phyloP scores from a whole-genome alignment of 2,888 invertebrate species.

The Macrophya alboannulata region DNA sequence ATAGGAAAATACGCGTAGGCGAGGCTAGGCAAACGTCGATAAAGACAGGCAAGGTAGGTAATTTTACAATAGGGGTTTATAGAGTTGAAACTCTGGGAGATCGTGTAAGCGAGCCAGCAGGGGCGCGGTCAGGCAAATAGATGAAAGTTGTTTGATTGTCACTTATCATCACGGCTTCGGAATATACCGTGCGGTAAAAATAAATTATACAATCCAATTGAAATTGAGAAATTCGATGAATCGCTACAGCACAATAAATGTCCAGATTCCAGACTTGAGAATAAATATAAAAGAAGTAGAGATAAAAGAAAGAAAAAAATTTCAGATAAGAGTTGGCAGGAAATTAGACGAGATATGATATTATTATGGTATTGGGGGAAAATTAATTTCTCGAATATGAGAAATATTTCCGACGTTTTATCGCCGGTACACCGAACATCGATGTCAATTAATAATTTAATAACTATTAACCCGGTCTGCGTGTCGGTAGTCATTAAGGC shows the following conservation, averaged over 20 bases:
- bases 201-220: background rate
- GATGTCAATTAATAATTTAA: constrained; percentile 30
- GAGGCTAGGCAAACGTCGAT: constrained; percentile 49
- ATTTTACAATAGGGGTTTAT: constrained; percentile 16
- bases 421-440: background rate
- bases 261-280: background rate
- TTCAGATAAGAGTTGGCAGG: background rate
- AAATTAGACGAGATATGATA: background rate
- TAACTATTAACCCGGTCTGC: constrained; percentile 14
- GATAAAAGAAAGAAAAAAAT: background rate
- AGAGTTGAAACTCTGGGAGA: constrained; percentile 15
- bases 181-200: background rate
- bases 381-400: background rate
- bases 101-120: background rate
- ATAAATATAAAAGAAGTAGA: background rate
- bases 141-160: constrained; percentile 4
- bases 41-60: constrained; percentile 34
- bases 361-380: background rate
- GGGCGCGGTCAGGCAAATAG: constrained; percentile 28
- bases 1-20: constrained; percentile 36
- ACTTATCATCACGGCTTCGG: background rate
- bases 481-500: constrained; percentile 47
- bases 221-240: background rate
- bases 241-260: background rate
- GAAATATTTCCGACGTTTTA: background rate